These are phyloP conservation scores for Polydrusus pterygomalis DNA, from an alignment of 2,888 invertebrate species.

Conservation along the genomic window DNA sequence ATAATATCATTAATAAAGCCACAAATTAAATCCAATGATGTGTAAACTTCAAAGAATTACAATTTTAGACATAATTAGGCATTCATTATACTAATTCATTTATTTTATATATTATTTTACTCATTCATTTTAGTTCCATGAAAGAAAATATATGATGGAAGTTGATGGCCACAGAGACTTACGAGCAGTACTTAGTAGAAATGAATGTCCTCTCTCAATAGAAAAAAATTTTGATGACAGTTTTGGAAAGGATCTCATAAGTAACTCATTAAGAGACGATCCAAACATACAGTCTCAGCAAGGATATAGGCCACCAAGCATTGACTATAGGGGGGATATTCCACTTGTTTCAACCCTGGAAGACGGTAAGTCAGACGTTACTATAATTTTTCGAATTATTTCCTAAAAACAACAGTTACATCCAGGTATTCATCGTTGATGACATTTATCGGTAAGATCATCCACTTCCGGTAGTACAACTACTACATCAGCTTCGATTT, in stretches of 20 bases:
- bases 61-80: too few species aligned
- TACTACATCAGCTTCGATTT: too few species aligned
- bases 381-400: background rate
- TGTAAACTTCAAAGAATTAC: too few species aligned
- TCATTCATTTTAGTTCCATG: constrained; percentile 74
- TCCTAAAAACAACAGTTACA: too few species aligned
- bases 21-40: too few species aligned
- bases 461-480: too few species aligned
- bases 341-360: constrained; percentile 77
- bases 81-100: too few species aligned
- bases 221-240: constrained; percentile 70
- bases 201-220: constrained; percentile 72
- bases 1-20: too few species aligned
- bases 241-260: constrained; percentile 60
- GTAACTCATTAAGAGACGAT: constrained; percentile 65
- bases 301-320: constrained; percentile 65
- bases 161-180: constrained; percentile 74
- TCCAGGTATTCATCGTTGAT: too few species aligned
- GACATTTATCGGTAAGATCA: too few species aligned
- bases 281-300: constrained; percentile 70
- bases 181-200: constrained; percentile 73
- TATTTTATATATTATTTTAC: too few species aligned
- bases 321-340: constrained; percentile 78
- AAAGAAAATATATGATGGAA: constrained; percentile 76
- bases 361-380: constrained; percentile 71